phyloP scores from a whole-genome alignment of 2,888 invertebrate genomes.

The Yponomeuta sedellus region DNA sequence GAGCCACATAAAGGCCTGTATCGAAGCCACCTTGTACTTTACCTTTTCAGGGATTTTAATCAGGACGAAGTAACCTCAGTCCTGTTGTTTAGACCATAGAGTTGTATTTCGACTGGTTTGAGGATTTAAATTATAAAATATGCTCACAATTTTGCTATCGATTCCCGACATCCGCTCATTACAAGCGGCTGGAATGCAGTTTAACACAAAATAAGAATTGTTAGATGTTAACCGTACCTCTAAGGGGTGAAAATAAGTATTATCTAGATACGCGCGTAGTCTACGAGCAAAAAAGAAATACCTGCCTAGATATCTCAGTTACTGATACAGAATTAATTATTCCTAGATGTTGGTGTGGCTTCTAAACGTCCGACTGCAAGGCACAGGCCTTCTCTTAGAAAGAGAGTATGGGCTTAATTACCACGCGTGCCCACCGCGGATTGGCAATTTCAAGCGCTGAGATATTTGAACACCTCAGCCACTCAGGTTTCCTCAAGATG shows the following conservation, averaged over 20 bases:
- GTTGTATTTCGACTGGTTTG: constrained; percentile 24
- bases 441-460: too few species aligned
- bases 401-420: too few species aligned
- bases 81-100: not conserved
- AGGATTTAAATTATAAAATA: constrained; percentile 52
- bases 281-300: not conserved
- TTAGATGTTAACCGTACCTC: constrained; percentile 33
- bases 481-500: too few species aligned
- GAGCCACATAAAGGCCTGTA: constrained; percentile 48
- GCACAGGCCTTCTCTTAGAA: too few species aligned
- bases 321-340: too few species aligned
- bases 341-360: too few species aligned
- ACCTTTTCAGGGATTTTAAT: constrained; percentile 38
- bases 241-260: constrained; percentile 42
- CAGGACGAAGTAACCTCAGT: constrained; percentile 18
- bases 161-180: constrained; percentile 71
- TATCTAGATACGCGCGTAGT: constrained; percentile 24
- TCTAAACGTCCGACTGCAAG: too few species aligned
- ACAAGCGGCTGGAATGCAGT: constrained; percentile 69
- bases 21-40: constrained; percentile 45
- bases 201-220: constrained; percentile 58
- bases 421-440: too few species aligned
- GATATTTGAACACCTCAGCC: too few species aligned
- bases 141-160: constrained; percentile 67
- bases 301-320: too few species aligned